Conservation (phyloP, 2,797 vertebrate species). For the Gastrophryne carolinensis region DNA sequence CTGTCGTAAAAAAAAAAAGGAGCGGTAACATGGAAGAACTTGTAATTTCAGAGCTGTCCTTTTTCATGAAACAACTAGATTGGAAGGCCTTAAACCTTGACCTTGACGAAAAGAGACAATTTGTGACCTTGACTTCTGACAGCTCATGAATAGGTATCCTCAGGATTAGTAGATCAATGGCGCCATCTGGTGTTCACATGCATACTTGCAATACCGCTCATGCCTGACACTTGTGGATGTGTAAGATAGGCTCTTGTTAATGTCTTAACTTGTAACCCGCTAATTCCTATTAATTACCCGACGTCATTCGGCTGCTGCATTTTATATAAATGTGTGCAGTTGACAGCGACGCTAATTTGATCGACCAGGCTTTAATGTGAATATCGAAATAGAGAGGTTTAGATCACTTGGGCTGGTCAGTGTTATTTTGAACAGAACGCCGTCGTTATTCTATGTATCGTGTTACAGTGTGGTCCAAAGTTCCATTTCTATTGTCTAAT, state of each 20-base stretch:
- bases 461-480: background rate
- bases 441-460: background rate
- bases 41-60: slow-evolving; percentile 52
- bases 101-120: slow-evolving; percentile 70
- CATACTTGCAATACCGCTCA: slow-evolving; percentile 20
- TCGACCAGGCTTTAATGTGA: too few species aligned
- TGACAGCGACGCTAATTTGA: background rate
- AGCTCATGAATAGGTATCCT: slow-evolving; percentile 63
- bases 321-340: background rate
- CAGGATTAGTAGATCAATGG: slow-evolving; percentile 70
- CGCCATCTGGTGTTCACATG: slow-evolving; percentile 81
- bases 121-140: slow-evolving; percentile 83
- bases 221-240: background rate
- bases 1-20: background rate
- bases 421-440: background rate
- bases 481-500: too few species aligned
- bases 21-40: background rate
- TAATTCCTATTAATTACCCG: slow-evolving; percentile 24
- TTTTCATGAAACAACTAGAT: slow-evolving; percentile 66
- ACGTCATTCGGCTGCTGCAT: background rate
- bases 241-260: background rate
- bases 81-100: slow-evolving; percentile 78
- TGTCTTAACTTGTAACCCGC: slow-evolving; percentile 22
- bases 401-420: background rate
- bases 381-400: background rate